Percentiles rank a stretch among this genome's conserved stretches.
These are phyloP conservation scores for Eilema depressum DNA, from an alignment of 2,888 invertebrate genomes.

Conservation along the genomic window DNA sequence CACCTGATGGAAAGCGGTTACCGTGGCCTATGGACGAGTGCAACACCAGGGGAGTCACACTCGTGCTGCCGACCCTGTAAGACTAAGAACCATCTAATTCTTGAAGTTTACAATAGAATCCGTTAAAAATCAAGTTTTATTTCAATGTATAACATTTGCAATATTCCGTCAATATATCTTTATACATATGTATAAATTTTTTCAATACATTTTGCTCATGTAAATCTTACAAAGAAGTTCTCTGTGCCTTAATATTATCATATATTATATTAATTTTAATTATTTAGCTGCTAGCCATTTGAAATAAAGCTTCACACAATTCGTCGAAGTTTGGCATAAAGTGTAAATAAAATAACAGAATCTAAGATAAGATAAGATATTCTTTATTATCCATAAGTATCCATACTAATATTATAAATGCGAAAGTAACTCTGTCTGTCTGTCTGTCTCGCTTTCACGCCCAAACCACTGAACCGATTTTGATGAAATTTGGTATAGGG, in stretches of 20 bases:
- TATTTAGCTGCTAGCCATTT: not conserved
- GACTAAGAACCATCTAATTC: too few relatives aligned
- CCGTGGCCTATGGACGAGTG: too few relatives aligned
- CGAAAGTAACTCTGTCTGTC: too few relatives aligned
- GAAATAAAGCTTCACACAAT: not conserved
- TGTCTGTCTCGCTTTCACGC: too few relatives aligned
- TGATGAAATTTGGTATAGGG: too few relatives aligned
- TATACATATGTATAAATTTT: not conserved
- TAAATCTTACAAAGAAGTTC: not conserved
- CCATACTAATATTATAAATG: too few relatives aligned
- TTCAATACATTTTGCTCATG: not conserved
- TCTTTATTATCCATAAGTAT: too few relatives aligned
- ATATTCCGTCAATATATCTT: not conserved
- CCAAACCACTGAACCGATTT: too few relatives aligned
- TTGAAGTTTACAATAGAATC: not conserved
- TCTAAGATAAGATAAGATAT: too few relatives aligned
- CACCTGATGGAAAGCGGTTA: too few relatives aligned
- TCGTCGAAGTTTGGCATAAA: not conserved
- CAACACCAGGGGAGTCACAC: too few relatives aligned
- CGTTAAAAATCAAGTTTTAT: not conserved
- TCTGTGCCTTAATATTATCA: not conserved
- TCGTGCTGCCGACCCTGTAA: too few relatives aligned
- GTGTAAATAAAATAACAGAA: not conserved
- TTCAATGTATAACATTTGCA: not conserved
- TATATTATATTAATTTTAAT: not conserved